Conservation (phyloP, 2,888 invertebrate genomes). For the Megalurothrips usitatus region DNA sequence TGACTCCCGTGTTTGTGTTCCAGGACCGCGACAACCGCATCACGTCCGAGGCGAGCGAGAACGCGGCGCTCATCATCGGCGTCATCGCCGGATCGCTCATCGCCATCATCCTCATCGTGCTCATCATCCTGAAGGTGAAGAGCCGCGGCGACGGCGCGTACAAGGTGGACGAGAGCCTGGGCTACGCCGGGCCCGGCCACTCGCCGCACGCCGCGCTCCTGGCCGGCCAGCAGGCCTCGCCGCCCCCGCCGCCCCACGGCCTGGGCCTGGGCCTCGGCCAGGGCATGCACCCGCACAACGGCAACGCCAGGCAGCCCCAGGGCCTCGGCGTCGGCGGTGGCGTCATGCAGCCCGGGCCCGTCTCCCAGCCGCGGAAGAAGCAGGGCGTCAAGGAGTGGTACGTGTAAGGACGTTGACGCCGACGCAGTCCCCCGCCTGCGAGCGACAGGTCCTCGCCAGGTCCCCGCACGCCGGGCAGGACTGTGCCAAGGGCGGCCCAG, state of each 20-base stretch:
- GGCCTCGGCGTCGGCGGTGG: conserved; percentile 48
- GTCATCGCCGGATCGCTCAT: conserved; percentile 89
- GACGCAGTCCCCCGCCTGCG: not conserved
- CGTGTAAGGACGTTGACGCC: conserved; percentile 57
- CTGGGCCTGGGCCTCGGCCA: conserved; percentile 45
- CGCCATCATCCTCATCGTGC: conserved; percentile 82
- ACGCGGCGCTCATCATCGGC: conserved; percentile 73
- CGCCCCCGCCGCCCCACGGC: conserved; percentile 41
- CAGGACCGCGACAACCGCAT: conserved; percentile 45
- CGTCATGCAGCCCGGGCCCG: conserved; percentile 49
- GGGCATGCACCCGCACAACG: conserved; percentile 48
- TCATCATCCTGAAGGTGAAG: conserved; percentile 83
- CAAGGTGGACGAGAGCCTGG: conserved; percentile 84
- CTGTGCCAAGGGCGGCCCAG: not conserved
- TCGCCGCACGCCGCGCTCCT: conserved; percentile 75
- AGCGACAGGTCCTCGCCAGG: not conserved
- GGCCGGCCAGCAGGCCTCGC: conserved; percentile 44
- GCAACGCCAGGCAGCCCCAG: conserved; percentile 44
- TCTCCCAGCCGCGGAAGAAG: conserved; percentile 58
- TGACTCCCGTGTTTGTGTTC: too few relatives aligned
- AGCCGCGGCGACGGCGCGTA: conserved; percentile 83
- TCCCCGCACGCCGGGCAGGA: not conserved
- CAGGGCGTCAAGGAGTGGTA: conserved; percentile 95
- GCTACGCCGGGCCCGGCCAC: conserved; percentile 63
- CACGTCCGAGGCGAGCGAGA: conserved; percentile 66